Percentiles rank a stretch among this genome's conserved stretches.
Evolutionary conservation across 2,113 vertebrate genomes (phyloP).

Genomic region (Hippocampus comes): DNA sequence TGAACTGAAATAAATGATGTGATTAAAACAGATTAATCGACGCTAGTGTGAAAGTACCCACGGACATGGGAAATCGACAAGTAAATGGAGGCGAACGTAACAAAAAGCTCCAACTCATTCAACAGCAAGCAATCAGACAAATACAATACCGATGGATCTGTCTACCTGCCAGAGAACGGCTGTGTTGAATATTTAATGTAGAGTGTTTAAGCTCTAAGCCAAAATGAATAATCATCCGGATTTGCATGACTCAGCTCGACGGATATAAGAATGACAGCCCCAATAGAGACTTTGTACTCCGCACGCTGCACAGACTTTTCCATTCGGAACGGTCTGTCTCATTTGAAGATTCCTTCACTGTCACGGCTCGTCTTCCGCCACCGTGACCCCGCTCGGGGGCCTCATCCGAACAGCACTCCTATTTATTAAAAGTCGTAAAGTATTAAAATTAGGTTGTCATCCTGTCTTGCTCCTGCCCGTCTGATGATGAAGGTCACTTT

Average conservation of each 20-base stretch:
- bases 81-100: background rate
- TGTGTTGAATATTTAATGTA: slow-evolving; percentile 11
- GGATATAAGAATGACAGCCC: slow-evolving; percentile 32
- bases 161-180: slow-evolving; percentile 3
- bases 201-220: slow-evolving; percentile 24
- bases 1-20: too few relatives aligned
- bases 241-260: slow-evolving; percentile 47
- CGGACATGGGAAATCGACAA: background rate
- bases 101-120: background rate
- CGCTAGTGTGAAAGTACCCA: too few relatives aligned
- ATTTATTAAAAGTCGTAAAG: slow-evolving; percentile 52
- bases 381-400: slow-evolving; percentile 19
- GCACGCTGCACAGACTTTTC: slow-evolving; percentile 15
- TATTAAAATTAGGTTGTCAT: slow-evolving; percentile 17
- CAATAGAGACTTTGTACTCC: slow-evolving; percentile 4
- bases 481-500: slow-evolving; percentile 56
- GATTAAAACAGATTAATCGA: too few relatives aligned
- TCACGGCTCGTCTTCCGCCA: slow-evolving; percentile 14
- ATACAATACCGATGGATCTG: background rate
- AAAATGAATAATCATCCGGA: slow-evolving; percentile 43
- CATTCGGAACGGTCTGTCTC: slow-evolving; percentile 13
- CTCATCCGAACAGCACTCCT: slow-evolving; percentile 26
- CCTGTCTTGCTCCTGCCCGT: slow-evolving; percentile 33
- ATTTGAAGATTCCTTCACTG: slow-evolving; percentile 8
- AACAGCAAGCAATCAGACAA: background rate